Conservation (phyloP, 2,888 invertebrate species). For the Branchipolynoe longqiensis region DNA sequence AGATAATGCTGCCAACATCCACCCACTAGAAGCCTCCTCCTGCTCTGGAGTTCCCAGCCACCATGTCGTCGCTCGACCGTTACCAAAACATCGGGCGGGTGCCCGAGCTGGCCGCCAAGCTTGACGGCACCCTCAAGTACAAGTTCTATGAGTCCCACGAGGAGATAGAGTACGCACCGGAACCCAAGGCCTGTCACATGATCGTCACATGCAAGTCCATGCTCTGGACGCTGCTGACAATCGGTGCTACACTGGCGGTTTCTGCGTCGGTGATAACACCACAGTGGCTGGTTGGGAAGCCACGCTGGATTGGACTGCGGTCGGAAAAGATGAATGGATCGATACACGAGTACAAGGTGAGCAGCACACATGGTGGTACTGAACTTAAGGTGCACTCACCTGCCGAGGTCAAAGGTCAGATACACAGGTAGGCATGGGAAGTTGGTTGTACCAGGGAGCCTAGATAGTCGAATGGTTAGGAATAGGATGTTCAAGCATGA, state of each 20-base stretch:
- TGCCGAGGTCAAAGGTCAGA: too few species aligned
- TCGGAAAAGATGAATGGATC: constrained; percentile 64
- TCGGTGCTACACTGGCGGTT: constrained; percentile 89
- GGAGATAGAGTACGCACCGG: constrained; percentile 55
- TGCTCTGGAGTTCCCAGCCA: too few species aligned
- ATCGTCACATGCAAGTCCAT: constrained; percentile 85
- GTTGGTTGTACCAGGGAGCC: too few species aligned
- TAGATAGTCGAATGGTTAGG: too few species aligned
- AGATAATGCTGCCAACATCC: too few species aligned
- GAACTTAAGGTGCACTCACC: too few species aligned
- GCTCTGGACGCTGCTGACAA: constrained; percentile 90
- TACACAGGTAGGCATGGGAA: too few species aligned
- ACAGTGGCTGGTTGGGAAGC: constrained; percentile 88
- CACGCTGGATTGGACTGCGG: constrained; percentile 67
- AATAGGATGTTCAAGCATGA: too few species aligned
- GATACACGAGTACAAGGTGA: constrained; percentile 62
- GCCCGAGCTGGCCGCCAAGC: constrained; percentile 13
- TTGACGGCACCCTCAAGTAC: constrained; percentile 56
- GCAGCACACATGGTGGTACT: constrained; percentile 6
- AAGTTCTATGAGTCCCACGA: constrained; percentile 59
- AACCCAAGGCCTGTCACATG: constrained; percentile 57
- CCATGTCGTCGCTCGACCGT: constrained; percentile 28
- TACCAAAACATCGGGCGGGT: constrained; percentile 8
- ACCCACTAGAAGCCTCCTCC: too few species aligned
- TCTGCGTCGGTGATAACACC: constrained; percentile 91